Conservation (phyloP, 2,888 invertebrate genomes). For the Idaea dimidiata region DNA sequence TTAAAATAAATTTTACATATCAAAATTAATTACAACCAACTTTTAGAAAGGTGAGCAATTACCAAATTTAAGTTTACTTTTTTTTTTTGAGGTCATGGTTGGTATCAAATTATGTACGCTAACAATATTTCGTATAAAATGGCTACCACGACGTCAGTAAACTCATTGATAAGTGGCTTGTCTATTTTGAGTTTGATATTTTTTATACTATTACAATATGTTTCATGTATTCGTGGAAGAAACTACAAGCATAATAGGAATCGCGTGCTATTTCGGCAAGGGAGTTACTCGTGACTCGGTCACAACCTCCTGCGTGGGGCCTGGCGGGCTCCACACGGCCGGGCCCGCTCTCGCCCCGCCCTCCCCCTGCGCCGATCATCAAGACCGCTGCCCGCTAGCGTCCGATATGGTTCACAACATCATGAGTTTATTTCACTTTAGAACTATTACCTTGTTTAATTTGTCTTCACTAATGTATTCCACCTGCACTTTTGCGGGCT, state of each 20-base stretch:
- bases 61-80: neutral
- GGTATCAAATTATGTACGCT: slow-evolving; percentile 3
- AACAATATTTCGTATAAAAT: slow-evolving; percentile 2
- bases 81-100: neutral
- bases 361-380: slow-evolving; percentile 77
- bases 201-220: neutral
- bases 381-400: slow-evolving; percentile 78
- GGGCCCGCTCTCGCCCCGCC: slow-evolving; percentile 79
- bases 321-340: slow-evolving; percentile 81
- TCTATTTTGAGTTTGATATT: neutral
- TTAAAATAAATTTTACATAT: slow-evolving; percentile 25
- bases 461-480: slow-evolving; percentile 77
- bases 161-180: slow-evolving; percentile 1
- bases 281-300: slow-evolving; percentile 79
- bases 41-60: neutral
- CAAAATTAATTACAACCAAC: neutral
- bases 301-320: slow-evolving; percentile 82
- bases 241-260: slow-evolving; percentile 38
- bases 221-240: neutral
- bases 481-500: slow-evolving; percentile 71
- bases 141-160: neutral
- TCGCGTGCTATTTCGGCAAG: slow-evolving; percentile 73
- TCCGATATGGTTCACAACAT: slow-evolving; percentile 77
- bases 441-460: slow-evolving; percentile 70
- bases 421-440: slow-evolving; percentile 59